A percentile compares a stretch with the other conserved stretches of the same genome.
Evolutionary conservation across 2,113 vertebrate species (phyloP).

Genomic region (Echinops telfairi): DNA sequence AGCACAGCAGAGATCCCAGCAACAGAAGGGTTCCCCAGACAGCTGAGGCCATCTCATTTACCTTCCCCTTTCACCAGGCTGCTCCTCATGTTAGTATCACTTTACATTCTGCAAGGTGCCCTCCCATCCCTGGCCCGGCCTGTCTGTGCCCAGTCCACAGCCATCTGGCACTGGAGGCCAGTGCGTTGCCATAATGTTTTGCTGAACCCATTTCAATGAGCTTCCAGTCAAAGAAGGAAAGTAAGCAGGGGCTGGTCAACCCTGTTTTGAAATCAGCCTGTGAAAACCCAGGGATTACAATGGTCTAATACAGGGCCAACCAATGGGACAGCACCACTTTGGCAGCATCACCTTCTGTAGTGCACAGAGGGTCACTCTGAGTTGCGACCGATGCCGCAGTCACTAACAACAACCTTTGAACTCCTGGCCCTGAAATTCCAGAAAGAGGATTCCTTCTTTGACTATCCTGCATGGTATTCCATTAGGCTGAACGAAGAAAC

Average conservation of each 20-base stretch:
- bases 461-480: neutral
- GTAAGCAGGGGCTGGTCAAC: neutral
- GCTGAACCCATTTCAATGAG: neutral
- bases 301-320: neutral
- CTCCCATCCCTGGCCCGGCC: neutral
- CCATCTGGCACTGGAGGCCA: neutral
- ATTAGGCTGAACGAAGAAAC: neutral
- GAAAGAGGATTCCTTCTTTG: too few relatives aligned
- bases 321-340: neutral
- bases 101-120: neutral
- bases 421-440: too few relatives aligned
- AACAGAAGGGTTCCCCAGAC: constrained; percentile 7
- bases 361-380: too few relatives aligned
- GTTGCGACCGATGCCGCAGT: too few relatives aligned
- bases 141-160: neutral
- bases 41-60: neutral
- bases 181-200: neutral
- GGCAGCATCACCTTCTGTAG: too few relatives aligned
- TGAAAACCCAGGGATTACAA: neutral
- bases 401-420: too few relatives aligned
- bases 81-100: neutral
- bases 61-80: neutral
- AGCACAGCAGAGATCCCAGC: neutral
- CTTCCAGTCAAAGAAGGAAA: neutral
- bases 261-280: neutral